These are phyloP conservation scores for Sebastes hubbsi DNA, from an alignment of 2,797 vertebrate genomes.

Conservation along the genomic window DNA sequence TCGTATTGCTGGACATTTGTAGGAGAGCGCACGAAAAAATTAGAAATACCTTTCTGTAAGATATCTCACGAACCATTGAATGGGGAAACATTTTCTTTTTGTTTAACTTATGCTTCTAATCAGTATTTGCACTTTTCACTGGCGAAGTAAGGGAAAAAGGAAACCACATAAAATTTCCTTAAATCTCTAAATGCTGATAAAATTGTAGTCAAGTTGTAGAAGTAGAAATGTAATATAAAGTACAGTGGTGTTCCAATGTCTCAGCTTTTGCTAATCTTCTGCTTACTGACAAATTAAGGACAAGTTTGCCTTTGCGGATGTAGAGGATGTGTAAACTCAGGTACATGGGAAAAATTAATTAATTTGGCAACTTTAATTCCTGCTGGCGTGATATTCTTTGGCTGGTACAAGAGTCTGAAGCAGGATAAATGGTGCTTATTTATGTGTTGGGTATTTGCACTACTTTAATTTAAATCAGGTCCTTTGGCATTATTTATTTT, in stretches of 20 bases:
- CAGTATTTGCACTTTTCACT: slow-evolving; percentile 9
- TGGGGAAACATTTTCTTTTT: background rate
- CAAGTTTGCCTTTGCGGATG: background rate
- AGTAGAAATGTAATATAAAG: background rate
- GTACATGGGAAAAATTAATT: slow-evolving; percentile 10
- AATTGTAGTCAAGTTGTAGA: background rate
- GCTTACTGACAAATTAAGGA: background rate
- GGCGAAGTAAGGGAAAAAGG: background rate
- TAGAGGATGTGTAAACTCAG: slow-evolving; percentile 36
- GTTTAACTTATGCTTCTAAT: background rate
- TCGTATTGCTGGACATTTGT: background rate
- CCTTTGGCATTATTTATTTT: slow-evolving; percentile 65
- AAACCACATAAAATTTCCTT: background rate
- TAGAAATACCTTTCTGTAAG: background rate
- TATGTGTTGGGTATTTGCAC: slow-evolving; percentile 61
- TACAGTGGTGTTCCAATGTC: background rate
- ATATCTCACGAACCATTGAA: rapidly evolving
- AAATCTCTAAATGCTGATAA: background rate
- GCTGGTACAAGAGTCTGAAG: slow-evolving; percentile 54
- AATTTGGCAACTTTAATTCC: slow-evolving; percentile 10
- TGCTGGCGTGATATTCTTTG: slow-evolving; percentile 44
- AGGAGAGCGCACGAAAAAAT: background rate
- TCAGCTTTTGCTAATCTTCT: background rate
- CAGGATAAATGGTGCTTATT: slow-evolving; percentile 42
- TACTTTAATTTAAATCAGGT: slow-evolving; percentile 61